phyloP scores from a whole-genome alignment of 2,113 vertebrate species.

The Oryzias curvinotus region DNA sequence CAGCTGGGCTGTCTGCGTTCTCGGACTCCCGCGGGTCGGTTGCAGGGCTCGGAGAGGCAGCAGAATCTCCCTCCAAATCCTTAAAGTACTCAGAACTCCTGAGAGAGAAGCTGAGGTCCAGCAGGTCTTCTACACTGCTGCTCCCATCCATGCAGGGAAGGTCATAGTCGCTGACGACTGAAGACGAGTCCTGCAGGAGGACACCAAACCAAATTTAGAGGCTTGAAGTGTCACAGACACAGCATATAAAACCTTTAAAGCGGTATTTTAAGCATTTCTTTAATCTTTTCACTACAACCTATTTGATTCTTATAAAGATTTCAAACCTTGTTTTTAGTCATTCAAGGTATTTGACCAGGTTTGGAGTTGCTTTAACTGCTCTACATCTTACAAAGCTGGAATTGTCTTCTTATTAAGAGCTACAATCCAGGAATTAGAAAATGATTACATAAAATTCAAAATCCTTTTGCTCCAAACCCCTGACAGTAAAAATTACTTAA shows the following conservation, averaged over 20 bases:
- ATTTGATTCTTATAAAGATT: no score
- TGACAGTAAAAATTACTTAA: no score
- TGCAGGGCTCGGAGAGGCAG: constrained; percentile 1
- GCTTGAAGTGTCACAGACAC: not conserved
- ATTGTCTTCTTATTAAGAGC: no score
- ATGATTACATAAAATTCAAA: no score
- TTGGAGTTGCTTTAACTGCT: no score
- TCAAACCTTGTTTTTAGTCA: no score
- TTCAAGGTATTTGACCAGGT: no score
- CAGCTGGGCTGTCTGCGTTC: constrained; percentile 1
- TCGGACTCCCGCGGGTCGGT: constrained; percentile 2
- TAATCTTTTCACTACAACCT: no score
- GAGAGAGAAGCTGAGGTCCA: constrained; percentile 76
- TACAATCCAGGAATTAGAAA: no score
- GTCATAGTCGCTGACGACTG: constrained; percentile 74
- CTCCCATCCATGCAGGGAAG: constrained; percentile 58
- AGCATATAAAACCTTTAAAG: not conserved
- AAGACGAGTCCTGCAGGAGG: constrained; percentile 77
- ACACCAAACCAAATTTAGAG: not conserved
- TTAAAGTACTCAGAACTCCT: constrained; percentile 82
- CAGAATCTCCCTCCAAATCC: constrained; percentile 72
- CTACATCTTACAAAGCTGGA: no score
- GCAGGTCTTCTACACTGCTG: constrained; percentile 83
- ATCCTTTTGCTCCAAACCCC: no score
- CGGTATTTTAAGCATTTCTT: not conserved